A percentile compares a stretch with the other conserved stretches of the same genome.
phyloP scores from a whole-genome alignment of 1,140 invertebrate genomes.

The Zaprionus ornatus region DNA sequence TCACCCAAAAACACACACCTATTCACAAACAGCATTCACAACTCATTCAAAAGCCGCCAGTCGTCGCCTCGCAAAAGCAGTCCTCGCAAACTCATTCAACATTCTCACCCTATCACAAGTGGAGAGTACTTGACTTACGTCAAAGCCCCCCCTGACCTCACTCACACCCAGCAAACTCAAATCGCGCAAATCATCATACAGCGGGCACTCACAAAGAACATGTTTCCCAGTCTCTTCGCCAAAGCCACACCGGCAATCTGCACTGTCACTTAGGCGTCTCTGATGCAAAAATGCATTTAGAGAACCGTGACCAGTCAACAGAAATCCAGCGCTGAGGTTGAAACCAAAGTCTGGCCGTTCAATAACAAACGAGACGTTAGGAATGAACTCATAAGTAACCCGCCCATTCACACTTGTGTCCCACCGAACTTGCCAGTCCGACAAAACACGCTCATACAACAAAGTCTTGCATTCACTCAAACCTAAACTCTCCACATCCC shows the following conservation, averaged over 20 bases:
- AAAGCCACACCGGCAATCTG: constrained; percentile 15
- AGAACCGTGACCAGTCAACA: constrained; percentile 26
- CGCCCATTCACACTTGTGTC: constrained; percentile 3
- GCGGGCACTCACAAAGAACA: constrained; percentile 30
- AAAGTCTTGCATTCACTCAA: not conserved
- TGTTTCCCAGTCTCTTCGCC: constrained; percentile 13
- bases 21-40: no score
- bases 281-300: constrained; percentile 6
- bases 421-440: constrained; percentile 11
- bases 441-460: constrained; percentile 12
- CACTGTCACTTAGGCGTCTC: not conserved
- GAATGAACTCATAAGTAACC: not conserved
- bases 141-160: not conserved
- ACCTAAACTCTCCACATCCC: constrained; percentile 19
- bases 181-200: constrained; percentile 9
- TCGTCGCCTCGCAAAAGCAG: constrained; percentile 19
- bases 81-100: constrained; percentile 12
- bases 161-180: not conserved
- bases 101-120: constrained; percentile 1
- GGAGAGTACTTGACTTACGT: constrained; percentile 21
- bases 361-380: not conserved
- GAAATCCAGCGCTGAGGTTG: constrained; percentile 18
- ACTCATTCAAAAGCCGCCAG: not conserved
- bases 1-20: no score
- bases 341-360: constrained; percentile 24